These are phyloP conservation scores for Globodera ellingtonae DNA, from an alignment of 1,140 invertebrate species.

Conservation along the genomic window DNA sequence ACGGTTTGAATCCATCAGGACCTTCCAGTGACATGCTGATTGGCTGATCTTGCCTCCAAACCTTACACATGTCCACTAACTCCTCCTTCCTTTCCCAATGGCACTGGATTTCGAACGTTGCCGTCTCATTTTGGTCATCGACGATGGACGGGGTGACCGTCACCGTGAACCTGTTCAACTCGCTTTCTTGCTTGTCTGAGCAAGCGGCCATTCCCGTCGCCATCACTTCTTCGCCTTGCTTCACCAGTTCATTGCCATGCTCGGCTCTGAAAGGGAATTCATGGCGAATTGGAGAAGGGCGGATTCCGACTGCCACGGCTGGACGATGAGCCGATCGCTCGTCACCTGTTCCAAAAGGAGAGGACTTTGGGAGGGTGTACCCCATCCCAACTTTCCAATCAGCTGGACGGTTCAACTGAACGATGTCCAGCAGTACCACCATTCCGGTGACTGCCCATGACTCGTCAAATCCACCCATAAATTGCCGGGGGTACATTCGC, in stretches of 20 bases:
- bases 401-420: not conserved
- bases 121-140: not conserved
- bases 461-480: not conserved
- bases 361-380: not conserved
- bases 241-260: not conserved
- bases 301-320: not conserved
- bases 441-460: not conserved
- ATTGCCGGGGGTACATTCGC: not conserved
- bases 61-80: conserved; percentile 9
- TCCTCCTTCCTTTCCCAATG: conserved; percentile 6
- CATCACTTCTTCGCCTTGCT: conserved; percentile 9
- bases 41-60: conserved; percentile 8
- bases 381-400: not conserved
- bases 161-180: conserved; percentile 6
- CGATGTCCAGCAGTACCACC: conserved; percentile 6
- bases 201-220: not conserved
- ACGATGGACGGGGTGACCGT: not conserved
- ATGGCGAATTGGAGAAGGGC: not conserved
- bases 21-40: not conserved
- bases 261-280: conserved; percentile 3
- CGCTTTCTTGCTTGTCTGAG: not conserved
- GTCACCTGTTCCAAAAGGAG: not conserved
- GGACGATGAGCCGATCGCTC: conserved; percentile 12
- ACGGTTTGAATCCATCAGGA: not conserved
- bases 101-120: not conserved